Base-by-base conservation (phyloP, 2,888 invertebrate species). In the Caenorhabditis becei region DNA sequence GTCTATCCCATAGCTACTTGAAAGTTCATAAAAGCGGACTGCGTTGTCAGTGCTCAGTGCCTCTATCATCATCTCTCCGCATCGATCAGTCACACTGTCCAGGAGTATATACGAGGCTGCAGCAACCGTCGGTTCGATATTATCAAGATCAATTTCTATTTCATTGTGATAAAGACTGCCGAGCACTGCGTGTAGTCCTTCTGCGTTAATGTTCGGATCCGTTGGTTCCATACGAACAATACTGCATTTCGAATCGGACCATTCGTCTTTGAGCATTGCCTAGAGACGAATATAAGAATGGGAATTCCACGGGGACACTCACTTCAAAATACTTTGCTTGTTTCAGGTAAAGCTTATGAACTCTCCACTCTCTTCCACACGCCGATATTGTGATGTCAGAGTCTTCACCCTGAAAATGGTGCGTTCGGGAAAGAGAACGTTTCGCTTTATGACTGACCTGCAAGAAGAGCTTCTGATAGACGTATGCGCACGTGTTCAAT, bases 341-440 rank as follows among this genome's bases (percentile, higher is more conserved):
- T 87, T 94, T 94, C 54, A 95, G 92, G 91, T 95, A 95, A 47
- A 95, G 93, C 92, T 94, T 95, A 91, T 95, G 95, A 51, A 95
- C 92, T 88, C 93, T 93, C 94, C 95, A 95, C 80, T 94, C 94
- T 91, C 93, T 94, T 26, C 94, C 94, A 67, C 95, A 91, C 61
- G 95, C 95, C 88, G 93, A 92, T 7, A 95, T 94, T 32, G 94
- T 94, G 53, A 95, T 93, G 91, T 95, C 95, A 61, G 94, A 94
- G 87, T 94, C 94, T 91, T 94, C 94, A 77, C 95, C 94, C 91
- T 95, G 94, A 47, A 80, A 94, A 83, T 20, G 24, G 23, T 94
- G 90, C 95, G 94, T 90, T 94, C 32, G 10, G 32, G 10, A 32
- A 32, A 32, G 4, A 41, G 41, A 41, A 41, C 2, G n/a, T 47